Evolutionary conservation across 2,888 invertebrate genomes (phyloP).

Genomic region (Alviniconcha strummeri): DNA sequence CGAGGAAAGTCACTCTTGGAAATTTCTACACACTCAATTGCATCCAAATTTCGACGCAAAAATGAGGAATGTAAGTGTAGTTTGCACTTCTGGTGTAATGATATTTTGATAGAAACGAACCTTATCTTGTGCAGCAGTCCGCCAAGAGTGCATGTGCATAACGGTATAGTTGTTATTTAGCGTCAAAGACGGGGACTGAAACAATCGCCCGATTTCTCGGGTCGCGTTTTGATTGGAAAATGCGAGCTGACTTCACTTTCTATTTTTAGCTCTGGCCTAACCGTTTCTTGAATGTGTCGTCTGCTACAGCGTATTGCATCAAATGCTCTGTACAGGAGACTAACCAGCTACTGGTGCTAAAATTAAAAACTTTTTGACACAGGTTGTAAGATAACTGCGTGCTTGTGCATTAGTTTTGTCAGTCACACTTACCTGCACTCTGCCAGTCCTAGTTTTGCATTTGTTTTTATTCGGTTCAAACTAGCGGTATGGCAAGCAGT

Average conservation of each 20-base stretch:
- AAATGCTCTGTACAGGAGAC: neutral
- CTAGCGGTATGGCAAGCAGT: neutral
- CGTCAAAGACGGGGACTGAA: slow-evolving; percentile 9
- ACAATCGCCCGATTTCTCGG: neutral
- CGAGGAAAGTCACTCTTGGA: slow-evolving; percentile 6
- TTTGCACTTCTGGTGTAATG: neutral
- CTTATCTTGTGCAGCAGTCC: neutral
- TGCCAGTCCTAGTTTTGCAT: too few relatives aligned
- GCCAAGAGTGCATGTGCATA: too few relatives aligned
- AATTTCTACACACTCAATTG: neutral
- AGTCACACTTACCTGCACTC: neutral
- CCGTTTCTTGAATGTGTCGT: slow-evolving; percentile 20
- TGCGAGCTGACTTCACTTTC: slow-evolving; percentile 30
- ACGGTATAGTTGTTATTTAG: too few relatives aligned
- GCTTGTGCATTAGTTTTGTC: neutral
- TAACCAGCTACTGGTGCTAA: neutral
- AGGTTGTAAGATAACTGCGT: neutral
- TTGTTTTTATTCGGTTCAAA: neutral
- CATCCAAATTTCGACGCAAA: slow-evolving; percentile 25
- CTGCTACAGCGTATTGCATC: neutral
- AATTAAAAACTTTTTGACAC: neutral
- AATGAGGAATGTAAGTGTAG: slow-evolving; percentile 39
- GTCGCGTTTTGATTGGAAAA: slow-evolving; percentile 24
- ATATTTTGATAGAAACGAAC: too few relatives aligned
- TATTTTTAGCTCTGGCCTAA: slow-evolving; percentile 32